Percentiles rank a stretch among this genome's conserved stretches.
Evolutionary conservation across 1,140 invertebrate genomes (phyloP).

Genomic region (Colletes gigas): DNA sequence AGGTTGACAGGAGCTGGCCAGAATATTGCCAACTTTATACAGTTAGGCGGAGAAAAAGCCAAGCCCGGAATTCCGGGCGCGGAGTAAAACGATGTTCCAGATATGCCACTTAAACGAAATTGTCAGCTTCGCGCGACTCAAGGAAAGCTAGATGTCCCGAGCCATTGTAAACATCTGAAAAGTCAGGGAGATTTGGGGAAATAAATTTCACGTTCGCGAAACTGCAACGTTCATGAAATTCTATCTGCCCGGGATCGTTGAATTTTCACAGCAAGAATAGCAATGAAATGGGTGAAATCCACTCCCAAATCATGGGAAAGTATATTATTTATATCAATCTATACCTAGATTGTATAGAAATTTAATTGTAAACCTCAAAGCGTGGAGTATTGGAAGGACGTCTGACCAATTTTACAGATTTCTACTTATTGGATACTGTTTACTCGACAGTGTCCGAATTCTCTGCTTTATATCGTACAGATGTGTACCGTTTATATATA

Average conservation of each 20-base stretch:
- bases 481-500: too few species aligned
- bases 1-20: not conserved
- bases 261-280: not conserved
- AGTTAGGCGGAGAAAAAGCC: not conserved
- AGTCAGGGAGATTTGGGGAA: not conserved
- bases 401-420: not conserved
- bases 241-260: not conserved
- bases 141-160: not conserved
- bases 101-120: conserved; percentile 47
- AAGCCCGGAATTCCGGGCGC: conserved; percentile 16
- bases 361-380: too few species aligned
- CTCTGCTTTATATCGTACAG: too few species aligned
- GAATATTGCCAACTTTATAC: conserved; percentile 22
- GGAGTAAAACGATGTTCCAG: conserved; percentile 36
- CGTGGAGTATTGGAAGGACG: not conserved
- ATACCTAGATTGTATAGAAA: too few species aligned
- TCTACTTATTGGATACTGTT: too few species aligned
- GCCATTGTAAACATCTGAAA: not conserved
- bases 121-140: conserved; percentile 25
- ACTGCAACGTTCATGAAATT: not conserved
- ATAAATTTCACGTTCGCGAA: not conserved
- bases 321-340: too few species aligned
- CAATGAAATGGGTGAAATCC: too few species aligned
- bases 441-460: too few species aligned
- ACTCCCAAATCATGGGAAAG: too few species aligned